Conservation (phyloP, 37 sponge, comb jelly and placozoan species). For the Chondrilla cf. caribensis region DNA sequence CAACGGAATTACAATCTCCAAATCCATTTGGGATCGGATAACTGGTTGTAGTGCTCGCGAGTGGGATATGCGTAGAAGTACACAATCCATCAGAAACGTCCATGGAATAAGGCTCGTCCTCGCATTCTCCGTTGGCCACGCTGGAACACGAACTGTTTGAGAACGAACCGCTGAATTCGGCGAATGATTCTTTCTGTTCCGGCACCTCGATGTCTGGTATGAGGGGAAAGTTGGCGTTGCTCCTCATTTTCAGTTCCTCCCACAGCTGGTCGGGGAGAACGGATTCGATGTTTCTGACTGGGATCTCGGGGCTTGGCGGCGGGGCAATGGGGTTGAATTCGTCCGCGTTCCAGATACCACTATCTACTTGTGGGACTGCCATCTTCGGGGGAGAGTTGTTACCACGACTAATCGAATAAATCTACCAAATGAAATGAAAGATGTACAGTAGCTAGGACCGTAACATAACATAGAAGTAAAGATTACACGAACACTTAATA, state of each 20-base stretch:
- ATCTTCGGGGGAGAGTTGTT: no score
- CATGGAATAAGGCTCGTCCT: background rate
- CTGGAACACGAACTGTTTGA: background rate
- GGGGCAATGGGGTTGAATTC: slow-evolving; percentile 36
- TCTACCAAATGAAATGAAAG: no score
- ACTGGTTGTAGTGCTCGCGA: background rate
- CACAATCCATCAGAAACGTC: background rate
- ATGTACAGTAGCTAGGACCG: no score
- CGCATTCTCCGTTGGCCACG: background rate
- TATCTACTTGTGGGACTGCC: background rate
- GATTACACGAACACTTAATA: no score
- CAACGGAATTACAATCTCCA: background rate
- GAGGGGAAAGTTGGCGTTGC: background rate
- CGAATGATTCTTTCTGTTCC: background rate
- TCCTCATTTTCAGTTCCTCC: background rate
- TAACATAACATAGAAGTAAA: no score
- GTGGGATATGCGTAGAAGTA: background rate
- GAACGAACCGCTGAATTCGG: background rate
- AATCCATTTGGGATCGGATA: background rate
- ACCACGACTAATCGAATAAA: no score
- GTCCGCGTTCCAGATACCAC: background rate
- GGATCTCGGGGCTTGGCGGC: slow-evolving; percentile 53
- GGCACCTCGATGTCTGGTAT: background rate
- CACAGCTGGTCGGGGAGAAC: background rate
- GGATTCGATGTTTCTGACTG: slow-evolving; percentile 2